phyloP scores from a whole-genome alignment of 30 jellyfish, hydroid and myxozoan genomes.

The Hydractinia symbiolongicarpus region DNA sequence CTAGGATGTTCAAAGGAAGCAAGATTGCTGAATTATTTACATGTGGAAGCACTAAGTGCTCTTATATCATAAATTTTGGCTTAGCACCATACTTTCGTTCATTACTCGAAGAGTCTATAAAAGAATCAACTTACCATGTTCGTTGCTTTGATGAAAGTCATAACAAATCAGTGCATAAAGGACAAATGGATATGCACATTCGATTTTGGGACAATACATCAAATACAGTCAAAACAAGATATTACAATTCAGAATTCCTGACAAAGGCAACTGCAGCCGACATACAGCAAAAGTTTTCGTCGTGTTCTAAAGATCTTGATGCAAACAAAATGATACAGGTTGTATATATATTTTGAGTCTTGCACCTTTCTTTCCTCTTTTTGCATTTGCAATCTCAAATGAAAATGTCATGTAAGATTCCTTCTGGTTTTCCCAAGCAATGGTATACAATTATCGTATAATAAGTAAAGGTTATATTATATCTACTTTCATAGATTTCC shows the following conservation, averaged over 20 bases:
- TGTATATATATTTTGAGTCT: too few species aligned
- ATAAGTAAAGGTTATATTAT: not conserved
- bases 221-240: not conserved
- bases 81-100: not conserved
- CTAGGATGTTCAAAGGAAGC: not conserved
- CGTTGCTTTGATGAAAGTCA: not conserved
- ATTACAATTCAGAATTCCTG: not conserved
- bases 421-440: not conserved
- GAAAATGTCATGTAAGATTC: too few species aligned
- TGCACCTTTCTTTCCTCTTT: too few species aligned
- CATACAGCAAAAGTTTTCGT: not conserved
- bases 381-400: too few species aligned
- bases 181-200: not conserved
- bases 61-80: not conserved
- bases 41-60: not conserved
- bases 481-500: not conserved
- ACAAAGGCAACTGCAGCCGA: not conserved
- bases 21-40: not conserved
- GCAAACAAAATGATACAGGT: constrained; percentile 11
- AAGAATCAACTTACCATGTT: not conserved
- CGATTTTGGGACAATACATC: not conserved
- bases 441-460: not conserved
- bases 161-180: not conserved
- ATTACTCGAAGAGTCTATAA: not conserved
- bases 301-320: not conserved